Conservation (phyloP, 2,888 invertebrate genomes). For the Trichopoda pennipes region DNA sequence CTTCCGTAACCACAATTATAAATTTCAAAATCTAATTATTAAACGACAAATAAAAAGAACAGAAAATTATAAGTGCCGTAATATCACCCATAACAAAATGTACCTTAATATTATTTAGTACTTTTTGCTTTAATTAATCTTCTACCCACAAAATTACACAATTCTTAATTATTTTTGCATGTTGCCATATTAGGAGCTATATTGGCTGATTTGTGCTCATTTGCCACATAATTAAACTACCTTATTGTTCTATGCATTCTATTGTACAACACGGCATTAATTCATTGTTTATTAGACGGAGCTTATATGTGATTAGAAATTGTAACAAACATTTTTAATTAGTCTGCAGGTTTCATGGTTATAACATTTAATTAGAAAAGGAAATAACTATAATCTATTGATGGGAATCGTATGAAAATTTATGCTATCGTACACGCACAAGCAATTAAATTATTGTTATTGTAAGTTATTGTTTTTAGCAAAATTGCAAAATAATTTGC, state of each 20-base stretch:
- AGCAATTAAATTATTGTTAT: background rate
- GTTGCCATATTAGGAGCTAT: background rate
- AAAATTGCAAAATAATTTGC: too few species aligned
- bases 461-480: background rate
- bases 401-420: background rate
- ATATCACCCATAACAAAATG: background rate
- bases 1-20: too few species aligned
- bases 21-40: too few species aligned
- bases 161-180: conserved; percentile 14
- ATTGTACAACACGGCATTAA: conserved; percentile 13
- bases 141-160: background rate
- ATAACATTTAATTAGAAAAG: conserved; percentile 29
- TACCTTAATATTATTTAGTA: background rate
- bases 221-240: conserved; percentile 14
- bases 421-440: background rate
- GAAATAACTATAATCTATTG: conserved; percentile 11
- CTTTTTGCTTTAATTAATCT: background rate
- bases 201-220: background rate
- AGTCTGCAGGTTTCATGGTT: conserved; percentile 35
- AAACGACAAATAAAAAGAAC: too few species aligned
- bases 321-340: conserved; percentile 64
- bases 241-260: background rate
- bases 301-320: background rate
- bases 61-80: background rate
- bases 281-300: background rate